Conservation (phyloP, 2,113 vertebrate genomes). For the Picathartes gymnocephalus region DNA sequence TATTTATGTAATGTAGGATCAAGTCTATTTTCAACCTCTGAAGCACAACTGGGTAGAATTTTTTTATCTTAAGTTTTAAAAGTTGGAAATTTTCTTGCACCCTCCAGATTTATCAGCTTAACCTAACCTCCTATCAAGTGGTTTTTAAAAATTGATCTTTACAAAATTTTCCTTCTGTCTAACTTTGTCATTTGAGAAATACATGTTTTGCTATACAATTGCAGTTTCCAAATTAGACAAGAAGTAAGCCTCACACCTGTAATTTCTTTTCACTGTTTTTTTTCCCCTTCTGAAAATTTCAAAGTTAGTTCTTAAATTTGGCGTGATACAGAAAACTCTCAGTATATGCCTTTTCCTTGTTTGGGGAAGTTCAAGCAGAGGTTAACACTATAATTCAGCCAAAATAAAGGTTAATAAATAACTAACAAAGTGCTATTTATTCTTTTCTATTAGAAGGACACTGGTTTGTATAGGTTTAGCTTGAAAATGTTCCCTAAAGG, state of each 20-base stretch:
- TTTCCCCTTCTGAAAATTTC: not conserved
- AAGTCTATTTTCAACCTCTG: not conserved
- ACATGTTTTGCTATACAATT: not conserved
- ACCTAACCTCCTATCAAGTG: not conserved
- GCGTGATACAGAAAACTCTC: not conserved
- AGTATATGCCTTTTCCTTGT: not conserved
- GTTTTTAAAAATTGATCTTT: not conserved
- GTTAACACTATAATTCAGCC: not conserved
- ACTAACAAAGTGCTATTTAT: not conserved
- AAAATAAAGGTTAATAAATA: constrained; percentile 28
- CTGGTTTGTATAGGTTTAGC: not conserved
- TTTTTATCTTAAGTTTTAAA: not conserved
- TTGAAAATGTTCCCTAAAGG: not conserved
- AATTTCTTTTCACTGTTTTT: not conserved
- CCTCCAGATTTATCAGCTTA: not conserved
- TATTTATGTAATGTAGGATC: not conserved
- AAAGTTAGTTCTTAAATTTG: not conserved
- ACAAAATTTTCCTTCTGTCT: not conserved
- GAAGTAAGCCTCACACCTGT: not conserved
- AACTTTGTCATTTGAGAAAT: not conserved
- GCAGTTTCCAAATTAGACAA: not conserved
- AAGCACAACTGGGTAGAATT: not conserved
- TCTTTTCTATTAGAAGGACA: not conserved
- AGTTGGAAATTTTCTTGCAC: not conserved
- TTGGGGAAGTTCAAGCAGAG: constrained; percentile 2